Percentiles rank a stretch among this genome's conserved stretches.
phyloP scores from a whole-genome alignment of 53 echinoderm and acorn worm species.

The Hippasteria phrygiana region DNA sequence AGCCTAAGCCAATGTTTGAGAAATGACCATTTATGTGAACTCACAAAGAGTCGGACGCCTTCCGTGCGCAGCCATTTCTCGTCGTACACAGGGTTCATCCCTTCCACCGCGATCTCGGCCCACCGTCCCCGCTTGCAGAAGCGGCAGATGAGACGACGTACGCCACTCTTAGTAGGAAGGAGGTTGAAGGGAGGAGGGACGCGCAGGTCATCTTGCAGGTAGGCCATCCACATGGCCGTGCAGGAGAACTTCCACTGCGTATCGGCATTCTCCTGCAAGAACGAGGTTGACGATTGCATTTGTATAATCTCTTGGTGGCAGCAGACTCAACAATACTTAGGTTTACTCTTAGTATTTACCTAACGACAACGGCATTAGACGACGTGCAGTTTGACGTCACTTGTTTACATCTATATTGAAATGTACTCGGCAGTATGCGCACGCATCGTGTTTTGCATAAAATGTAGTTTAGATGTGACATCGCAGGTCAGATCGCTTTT shows the following conservation, averaged over 20 bases:
- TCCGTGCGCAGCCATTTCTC: constrained; percentile 59
- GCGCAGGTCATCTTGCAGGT: constrained; percentile 75
- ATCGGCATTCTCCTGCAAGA: constrained; percentile 87
- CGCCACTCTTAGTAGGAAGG: constrained; percentile 62
- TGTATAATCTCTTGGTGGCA: too few species aligned
- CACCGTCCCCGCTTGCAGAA: constrained; percentile 54
- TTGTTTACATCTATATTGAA: too few species aligned
- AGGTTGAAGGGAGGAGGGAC: constrained; percentile 96
- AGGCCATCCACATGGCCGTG: constrained; percentile 92
- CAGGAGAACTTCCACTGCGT: constrained; percentile 95
- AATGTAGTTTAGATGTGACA: too few species aligned
- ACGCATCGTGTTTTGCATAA: too few species aligned
- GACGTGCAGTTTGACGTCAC: too few species aligned
- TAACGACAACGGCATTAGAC: too few species aligned
- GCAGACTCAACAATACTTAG: too few species aligned
- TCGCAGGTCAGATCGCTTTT: too few species aligned
- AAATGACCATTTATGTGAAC: background rate
- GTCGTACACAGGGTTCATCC: constrained; percentile 40
- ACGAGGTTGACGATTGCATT: too few species aligned
- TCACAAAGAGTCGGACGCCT: constrained; percentile 52
- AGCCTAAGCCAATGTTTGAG: too few species aligned
- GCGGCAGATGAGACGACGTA: constrained; percentile 28
- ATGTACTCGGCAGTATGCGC: too few species aligned
- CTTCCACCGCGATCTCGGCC: constrained; percentile 47
- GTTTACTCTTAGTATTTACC: too few species aligned